Percentiles rank a stretch among this genome's conserved stretches.
Evolutionary conservation across 2,113 vertebrate genomes (phyloP).

Genomic region (Oriolus oriolus): DNA sequence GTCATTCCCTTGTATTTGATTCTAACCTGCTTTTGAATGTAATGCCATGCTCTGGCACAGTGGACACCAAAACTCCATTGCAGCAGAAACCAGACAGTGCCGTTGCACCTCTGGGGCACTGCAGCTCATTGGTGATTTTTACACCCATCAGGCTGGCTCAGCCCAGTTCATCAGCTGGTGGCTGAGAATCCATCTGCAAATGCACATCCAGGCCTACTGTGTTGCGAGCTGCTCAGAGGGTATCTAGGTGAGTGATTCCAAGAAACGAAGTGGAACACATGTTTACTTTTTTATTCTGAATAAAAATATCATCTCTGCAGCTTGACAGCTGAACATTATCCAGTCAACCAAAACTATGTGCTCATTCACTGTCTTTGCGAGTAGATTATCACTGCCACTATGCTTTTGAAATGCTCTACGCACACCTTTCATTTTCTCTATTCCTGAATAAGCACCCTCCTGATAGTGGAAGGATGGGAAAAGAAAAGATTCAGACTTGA

Average conservation of each 20-base stretch:
- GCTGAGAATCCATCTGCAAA: background rate
- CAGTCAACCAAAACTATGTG: background rate
- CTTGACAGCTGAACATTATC: background rate
- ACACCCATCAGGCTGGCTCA: background rate
- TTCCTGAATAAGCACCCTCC: background rate
- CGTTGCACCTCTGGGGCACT: background rate
- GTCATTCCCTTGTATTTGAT: background rate
- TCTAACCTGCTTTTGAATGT: background rate
- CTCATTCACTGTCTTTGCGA: background rate
- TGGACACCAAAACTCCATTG: background rate
- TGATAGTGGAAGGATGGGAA: background rate
- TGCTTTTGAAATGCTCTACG: background rate
- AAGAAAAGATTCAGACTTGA: background rate
- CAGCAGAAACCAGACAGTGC: background rate
- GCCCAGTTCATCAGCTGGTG: background rate
- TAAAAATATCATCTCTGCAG: background rate
- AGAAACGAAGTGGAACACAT: background rate
- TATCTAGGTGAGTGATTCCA: background rate
- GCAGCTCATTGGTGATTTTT: background rate
- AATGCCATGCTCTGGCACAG: background rate
- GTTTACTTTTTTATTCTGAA: background rate
- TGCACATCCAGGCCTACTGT: background rate
- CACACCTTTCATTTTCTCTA: background rate
- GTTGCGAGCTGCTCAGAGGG: background rate
- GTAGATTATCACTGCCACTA: background rate